Percentiles rank a stretch among this genome's conserved stretches.
Conservation (phyloP, 2,888 invertebrate species). For the Eurytoma californica region DNA sequence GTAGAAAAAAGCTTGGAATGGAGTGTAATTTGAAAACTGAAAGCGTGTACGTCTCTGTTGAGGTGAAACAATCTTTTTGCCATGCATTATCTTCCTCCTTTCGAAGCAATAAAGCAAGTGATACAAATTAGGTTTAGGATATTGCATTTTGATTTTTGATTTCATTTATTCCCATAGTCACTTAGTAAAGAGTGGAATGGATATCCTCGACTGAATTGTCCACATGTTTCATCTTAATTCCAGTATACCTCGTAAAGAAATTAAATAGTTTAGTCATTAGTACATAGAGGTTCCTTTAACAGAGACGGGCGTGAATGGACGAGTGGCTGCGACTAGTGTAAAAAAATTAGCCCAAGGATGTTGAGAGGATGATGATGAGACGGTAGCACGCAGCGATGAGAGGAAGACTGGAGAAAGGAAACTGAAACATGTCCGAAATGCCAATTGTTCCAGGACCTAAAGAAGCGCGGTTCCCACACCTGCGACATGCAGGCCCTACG, state of each 20-base stretch:
- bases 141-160: no score
- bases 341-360: constrained; percentile 1
- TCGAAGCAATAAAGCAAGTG: no score
- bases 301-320: constrained; percentile 11
- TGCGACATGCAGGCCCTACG: constrained; percentile 75
- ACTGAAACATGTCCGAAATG: constrained; percentile 68
- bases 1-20: constrained; percentile 38
- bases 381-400: constrained; percentile 15
- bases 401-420: constrained; percentile 50
- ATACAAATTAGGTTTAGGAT: no score
- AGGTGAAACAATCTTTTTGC: not conserved
- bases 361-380: constrained; percentile 16
- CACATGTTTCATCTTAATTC: not conserved
- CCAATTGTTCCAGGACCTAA: constrained; percentile 74
- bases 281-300: constrained; percentile 1
- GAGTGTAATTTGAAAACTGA: constrained; percentile 6
- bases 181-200: not conserved
- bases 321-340: constrained; percentile 9
- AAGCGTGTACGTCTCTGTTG: constrained; percentile 23
- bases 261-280: no score
- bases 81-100: not conserved
- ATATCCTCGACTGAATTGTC: not conserved
- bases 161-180: not conserved
- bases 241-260: no score
- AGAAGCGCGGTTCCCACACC: constrained; percentile 75